Percentiles rank a stretch among this genome's conserved stretches.
Conservation (phyloP, 2,113 vertebrate genomes). For the Channa argus region DNA sequence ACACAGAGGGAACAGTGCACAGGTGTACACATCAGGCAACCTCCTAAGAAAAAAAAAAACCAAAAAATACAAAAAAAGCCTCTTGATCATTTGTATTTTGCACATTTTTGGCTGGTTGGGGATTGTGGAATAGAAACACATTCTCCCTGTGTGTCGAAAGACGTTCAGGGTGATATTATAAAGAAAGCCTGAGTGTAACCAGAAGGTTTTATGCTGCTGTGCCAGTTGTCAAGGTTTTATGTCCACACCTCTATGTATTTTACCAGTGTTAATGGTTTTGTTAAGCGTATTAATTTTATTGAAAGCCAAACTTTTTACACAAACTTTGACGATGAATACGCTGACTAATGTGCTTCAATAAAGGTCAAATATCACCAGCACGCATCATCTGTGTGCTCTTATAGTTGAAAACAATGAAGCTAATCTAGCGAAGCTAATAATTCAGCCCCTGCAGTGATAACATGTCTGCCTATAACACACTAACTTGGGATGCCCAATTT, state of each 20-base stretch:
- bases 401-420: too few species aligned
- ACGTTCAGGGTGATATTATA: not conserved
- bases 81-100: conserved; percentile 45
- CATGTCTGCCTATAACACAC: too few species aligned
- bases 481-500: too few species aligned
- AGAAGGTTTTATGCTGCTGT: conserved; percentile 12
- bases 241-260: not conserved
- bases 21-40: conserved; percentile 12
- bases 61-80: conserved; percentile 15
- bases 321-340: too few species aligned
- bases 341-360: too few species aligned
- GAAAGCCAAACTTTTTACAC: too few species aligned
- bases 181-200: not conserved
- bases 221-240: not conserved
- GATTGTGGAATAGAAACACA: not conserved
- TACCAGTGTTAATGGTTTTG: too few species aligned
- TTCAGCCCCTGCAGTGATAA: too few species aligned
- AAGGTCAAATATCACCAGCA: too few species aligned
- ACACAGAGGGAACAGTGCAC: conserved; percentile 13
- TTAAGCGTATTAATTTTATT: too few species aligned
- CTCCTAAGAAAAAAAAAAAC: conserved; percentile 9
- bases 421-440: too few species aligned
- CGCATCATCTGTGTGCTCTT: too few species aligned
- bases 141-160: conserved; percentile 16
- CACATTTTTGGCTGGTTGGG: conserved; percentile 23